phyloP scores from a whole-genome alignment of 1,140 invertebrate genomes.

The Armadillidium nasatum region DNA sequence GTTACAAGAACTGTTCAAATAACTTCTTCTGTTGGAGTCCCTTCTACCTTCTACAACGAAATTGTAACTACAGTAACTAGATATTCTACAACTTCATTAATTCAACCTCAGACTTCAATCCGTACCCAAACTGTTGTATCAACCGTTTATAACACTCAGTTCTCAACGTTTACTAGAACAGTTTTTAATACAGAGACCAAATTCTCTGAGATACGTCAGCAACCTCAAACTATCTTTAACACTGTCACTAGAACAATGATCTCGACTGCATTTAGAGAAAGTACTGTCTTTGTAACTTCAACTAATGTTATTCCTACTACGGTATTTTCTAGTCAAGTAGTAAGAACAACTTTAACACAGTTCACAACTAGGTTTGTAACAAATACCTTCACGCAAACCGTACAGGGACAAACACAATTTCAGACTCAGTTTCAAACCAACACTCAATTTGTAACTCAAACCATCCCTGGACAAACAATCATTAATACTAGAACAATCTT shows the following conservation, averaged over 20 bases:
- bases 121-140: slow-evolving; percentile 29
- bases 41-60: slow-evolving; percentile 32
- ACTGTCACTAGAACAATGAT: slow-evolving; percentile 24
- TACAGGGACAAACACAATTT: slow-evolving; percentile 21
- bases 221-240: slow-evolving; percentile 26
- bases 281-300: slow-evolving; percentile 29
- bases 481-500: slow-evolving; percentile 29
- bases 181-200: slow-evolving; percentile 31
- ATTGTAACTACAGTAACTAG: slow-evolving; percentile 30
- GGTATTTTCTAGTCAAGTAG: slow-evolving; percentile 26
- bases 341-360: slow-evolving; percentile 26
- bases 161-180: slow-evolving; percentile 31
- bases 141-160: slow-evolving; percentile 34
- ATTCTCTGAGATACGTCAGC: slow-evolving; percentile 1
- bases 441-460: slow-evolving; percentile 30
- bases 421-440: slow-evolving; percentile 28
- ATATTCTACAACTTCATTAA: slow-evolving; percentile 19
- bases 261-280: slow-evolving; percentile 11
- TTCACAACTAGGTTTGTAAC: slow-evolving; percentile 20
- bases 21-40: slow-evolving; percentile 17
- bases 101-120: slow-evolving; percentile 27
- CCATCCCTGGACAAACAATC: slow-evolving; percentile 2
- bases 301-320: slow-evolving; percentile 37
- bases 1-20: neutral
- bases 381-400: slow-evolving; percentile 24